phyloP scores from a whole-genome alignment of 2,797 vertebrate species.

The Cyclopterus lumpus region DNA sequence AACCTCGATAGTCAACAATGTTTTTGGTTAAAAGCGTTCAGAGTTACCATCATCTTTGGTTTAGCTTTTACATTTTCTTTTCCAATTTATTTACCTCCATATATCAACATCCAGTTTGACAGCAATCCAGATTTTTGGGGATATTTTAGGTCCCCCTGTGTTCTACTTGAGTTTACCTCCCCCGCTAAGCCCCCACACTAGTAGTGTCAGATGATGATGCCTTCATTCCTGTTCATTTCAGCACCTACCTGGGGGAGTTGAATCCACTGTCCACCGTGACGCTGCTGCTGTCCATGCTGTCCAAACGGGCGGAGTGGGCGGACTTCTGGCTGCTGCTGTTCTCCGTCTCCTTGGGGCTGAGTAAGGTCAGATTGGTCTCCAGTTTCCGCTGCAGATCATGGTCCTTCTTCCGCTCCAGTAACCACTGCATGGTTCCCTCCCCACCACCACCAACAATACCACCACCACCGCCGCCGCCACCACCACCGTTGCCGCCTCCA shows the following conservation, averaged over 20 bases:
- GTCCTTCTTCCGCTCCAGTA: conserved; percentile 96
- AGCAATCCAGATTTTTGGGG: background rate
- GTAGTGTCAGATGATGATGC: background rate
- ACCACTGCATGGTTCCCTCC: conserved; percentile 98
- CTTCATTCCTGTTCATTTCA: background rate
- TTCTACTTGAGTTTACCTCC: background rate
- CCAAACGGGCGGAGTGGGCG: conserved; percentile 95
- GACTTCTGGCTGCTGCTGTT: conserved; percentile 95
- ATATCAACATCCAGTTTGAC: background rate
- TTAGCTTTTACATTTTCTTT: background rate
- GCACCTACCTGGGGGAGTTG: conserved; percentile 98
- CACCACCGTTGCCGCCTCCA: conserved; percentile 86
- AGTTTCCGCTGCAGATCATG: conserved; percentile 97
- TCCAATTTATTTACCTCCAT: background rate
- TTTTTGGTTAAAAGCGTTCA: background rate
- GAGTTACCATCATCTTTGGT: background rate
- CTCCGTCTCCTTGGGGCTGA: conserved; percentile 96
- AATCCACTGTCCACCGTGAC: conserved; percentile 99
- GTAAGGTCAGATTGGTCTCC: conserved; percentile 97
- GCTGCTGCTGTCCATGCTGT: conserved; percentile 99
- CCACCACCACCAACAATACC: conserved; percentile 80
- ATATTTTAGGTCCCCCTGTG: background rate
- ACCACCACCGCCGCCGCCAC: conserved; percentile 81
- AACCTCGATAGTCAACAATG: background rate
- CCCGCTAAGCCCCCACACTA: too few relatives aligned